Evolutionary conservation across 2,888 invertebrate genomes (phyloP).

Genomic region (Dicranocentrus wangi): DNA sequence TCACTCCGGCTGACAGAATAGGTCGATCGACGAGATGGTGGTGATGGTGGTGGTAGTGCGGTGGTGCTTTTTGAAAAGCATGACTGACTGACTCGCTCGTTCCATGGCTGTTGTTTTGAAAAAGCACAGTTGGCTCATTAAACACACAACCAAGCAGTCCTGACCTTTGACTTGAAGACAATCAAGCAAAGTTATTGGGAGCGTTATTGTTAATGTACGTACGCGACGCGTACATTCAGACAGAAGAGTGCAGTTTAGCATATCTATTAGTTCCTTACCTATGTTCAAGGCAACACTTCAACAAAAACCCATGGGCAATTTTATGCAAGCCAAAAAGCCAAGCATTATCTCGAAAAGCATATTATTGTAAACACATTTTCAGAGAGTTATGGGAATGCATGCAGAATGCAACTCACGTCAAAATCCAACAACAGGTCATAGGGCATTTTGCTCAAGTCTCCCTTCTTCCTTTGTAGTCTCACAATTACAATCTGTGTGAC

Average conservation of each 20-base stretch:
- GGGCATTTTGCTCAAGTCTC: no score
- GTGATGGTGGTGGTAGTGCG: no score
- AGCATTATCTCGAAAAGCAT: no score
- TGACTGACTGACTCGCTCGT: background rate
- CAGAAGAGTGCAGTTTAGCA: no score
- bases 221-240: background rate
- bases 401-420: no score
- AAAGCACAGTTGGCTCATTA: background rate
- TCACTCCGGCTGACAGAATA: background rate
- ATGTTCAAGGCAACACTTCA: slow-evolving; percentile 1
- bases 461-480: background rate
- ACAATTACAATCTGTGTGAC: background rate
- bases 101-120: slow-evolving; percentile 16
- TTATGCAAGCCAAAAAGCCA: no score
- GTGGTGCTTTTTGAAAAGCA: background rate
- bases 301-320: no score
- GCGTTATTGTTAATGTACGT: background rate
- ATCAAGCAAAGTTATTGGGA: slow-evolving; percentile 12
- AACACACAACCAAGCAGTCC: background rate
- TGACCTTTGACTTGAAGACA: slow-evolving; percentile 31
- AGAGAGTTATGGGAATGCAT: no score
- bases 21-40: background rate
- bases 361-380: no score
- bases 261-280: no score
- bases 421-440: no score